Evolutionary conservation across 2,113 vertebrate species (phyloP).

Genomic region (Nothoprocta pentlandii): DNA sequence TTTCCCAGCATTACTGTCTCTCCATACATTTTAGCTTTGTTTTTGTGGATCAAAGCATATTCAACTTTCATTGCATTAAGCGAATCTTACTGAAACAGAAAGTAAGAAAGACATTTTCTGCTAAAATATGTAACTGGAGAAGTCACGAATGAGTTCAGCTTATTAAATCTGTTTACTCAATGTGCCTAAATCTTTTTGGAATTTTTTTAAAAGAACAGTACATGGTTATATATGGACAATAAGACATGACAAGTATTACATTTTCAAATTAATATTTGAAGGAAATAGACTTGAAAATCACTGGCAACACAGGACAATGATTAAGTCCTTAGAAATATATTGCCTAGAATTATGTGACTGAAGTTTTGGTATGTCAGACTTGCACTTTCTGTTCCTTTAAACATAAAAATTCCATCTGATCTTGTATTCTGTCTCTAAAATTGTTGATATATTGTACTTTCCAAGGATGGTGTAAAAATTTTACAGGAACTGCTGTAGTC

Average conservation of each 20-base stretch:
- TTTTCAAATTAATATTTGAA: slow-evolving; percentile 25
- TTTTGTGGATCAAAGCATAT: slow-evolving; percentile 66
- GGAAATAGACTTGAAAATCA: not conserved
- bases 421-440: not conserved
- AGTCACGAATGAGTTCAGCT: slow-evolving; percentile 69
- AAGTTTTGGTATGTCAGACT: not conserved
- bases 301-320: not conserved
- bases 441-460: not conserved
- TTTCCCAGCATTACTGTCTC: slow-evolving; percentile 71
- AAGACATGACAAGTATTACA: not conserved
- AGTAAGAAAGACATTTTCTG: slow-evolving; percentile 63
- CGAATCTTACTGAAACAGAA: slow-evolving; percentile 67
- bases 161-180: slow-evolving; percentile 70
- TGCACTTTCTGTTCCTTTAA: slow-evolving; percentile 4
- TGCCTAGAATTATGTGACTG: not conserved
- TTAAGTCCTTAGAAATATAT: not conserved
- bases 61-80: slow-evolving; percentile 62
- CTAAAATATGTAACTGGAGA: slow-evolving; percentile 71
- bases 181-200: slow-evolving; percentile 61
- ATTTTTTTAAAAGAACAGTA: slow-evolving; percentile 4
- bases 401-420: slow-evolving; percentile 29
- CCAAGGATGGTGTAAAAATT: slow-evolving; percentile 31
- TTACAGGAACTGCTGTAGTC: not conserved
- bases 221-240: not conserved
- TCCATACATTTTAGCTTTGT: slow-evolving; percentile 60